Evolutionary conservation across 1,140 invertebrate genomes (phyloP), one percentile per base, ranked within the genome.

Genomic region (Drosophila lowei): DNA sequence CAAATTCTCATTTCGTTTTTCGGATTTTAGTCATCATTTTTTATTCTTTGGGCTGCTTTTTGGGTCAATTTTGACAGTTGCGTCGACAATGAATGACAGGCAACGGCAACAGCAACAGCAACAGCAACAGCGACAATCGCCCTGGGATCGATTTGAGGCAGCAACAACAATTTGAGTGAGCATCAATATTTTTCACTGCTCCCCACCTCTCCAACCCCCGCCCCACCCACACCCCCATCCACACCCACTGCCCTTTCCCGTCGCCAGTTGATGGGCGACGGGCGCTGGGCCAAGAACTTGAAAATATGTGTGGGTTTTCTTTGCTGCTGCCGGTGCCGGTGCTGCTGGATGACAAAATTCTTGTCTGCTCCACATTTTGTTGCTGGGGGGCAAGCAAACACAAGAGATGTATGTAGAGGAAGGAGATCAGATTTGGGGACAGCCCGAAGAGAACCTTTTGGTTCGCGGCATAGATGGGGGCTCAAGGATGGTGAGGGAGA

Each of bases 51-150:
- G 48, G 28, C 57, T 41, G 56, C 59, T 86, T 84, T 86, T 88
- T 86, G 63, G 83, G 83, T 86, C 83, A 86, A 83, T 83, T 86
- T 83, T 86, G 83, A 86, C 83, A 86, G 80, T 84, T 80, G 72
- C 78, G 71, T 71, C 80, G 67, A 84, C 80, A 84, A 68, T 70
- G 78, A 86, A 72, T 80, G 79, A 83, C 79, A 84, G 81, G 42
- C 75, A 52, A 38, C 50, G 23, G 25, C 46, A 56, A 43, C 44
- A 53, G 13, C 55, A 65, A 15, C 60, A 23, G 42, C 55, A 65
- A 15, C 60, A 23, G 42, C 54, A 43, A 44, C 72, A 62, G 53
- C 48, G 5, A 25, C 23, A 25, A 25, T 25, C 60, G 54, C 48
- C 56, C 65, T 50, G 77, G 77, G 75, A 79, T 84, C 72, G 66